Evolutionary conservation across 2,888 invertebrate species (phyloP).

Genomic region (Dicranocentrus wangi): DNA sequence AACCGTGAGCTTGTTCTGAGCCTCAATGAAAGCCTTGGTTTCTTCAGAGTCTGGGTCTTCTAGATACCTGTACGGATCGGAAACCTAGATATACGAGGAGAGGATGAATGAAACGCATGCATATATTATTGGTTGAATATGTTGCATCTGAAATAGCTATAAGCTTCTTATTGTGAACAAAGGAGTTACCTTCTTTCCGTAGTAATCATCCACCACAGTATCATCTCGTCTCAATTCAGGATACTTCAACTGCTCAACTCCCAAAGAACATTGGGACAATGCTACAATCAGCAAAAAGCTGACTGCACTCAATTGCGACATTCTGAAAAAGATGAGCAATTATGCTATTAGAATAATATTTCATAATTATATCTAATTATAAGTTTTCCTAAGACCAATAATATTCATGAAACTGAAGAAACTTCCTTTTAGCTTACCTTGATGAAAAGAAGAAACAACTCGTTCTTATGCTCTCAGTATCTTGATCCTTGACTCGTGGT

Average conservation of each 20-base stretch:
- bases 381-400: too few relatives aligned
- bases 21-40: conserved; percentile 65
- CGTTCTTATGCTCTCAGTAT: too few relatives aligned
- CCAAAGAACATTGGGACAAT: neutral
- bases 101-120: neutral
- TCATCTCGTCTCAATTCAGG: conserved; percentile 87
- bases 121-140: neutral
- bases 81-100: conserved; percentile 78
- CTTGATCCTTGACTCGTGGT: too few relatives aligned
- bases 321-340: conserved; percentile 4
- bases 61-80: conserved; percentile 72
- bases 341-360: too few relatives aligned
- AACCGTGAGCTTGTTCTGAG: conserved; percentile 67
- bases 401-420: too few relatives aligned
- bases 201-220: conserved; percentile 84
- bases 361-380: too few relatives aligned
- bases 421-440: too few relatives aligned
- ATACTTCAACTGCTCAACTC: conserved; percentile 76
- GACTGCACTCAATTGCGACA: neutral
- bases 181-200: conserved; percentile 81
- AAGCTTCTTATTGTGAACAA: neutral
- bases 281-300: conserved; percentile 9
- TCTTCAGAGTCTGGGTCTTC: conserved; percentile 69
- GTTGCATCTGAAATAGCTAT: too few relatives aligned
- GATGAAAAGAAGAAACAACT: too few relatives aligned